Conservation (phyloP, 2,888 invertebrate species). For the Lumbricus terrestris region DNA sequence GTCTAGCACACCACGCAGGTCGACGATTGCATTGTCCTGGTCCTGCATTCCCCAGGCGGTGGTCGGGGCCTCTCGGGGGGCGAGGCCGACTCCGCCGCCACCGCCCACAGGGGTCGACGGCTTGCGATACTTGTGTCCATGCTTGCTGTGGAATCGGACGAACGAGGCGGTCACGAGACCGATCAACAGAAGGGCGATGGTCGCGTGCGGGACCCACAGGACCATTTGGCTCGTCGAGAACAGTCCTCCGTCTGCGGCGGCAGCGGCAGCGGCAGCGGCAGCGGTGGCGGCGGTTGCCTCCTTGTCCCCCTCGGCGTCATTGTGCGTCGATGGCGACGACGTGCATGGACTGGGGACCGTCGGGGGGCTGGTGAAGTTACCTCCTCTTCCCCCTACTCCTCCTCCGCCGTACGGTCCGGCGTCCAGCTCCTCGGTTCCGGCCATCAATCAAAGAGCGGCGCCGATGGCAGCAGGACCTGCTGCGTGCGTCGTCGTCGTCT, state of each 20-base stretch:
- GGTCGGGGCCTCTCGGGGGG: background rate
- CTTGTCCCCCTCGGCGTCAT: conserved; percentile 7
- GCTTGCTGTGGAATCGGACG: conserved; percentile 22
- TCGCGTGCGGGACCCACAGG: conserved; percentile 22
- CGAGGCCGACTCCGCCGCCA: too few species aligned
- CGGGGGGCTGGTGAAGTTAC: background rate
- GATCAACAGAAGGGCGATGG: conserved; percentile 17
- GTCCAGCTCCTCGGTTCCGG: background rate
- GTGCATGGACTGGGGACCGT: background rate
- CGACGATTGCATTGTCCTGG: conserved; percentile 6
- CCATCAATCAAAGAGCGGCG: background rate
- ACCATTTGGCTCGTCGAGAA: background rate
- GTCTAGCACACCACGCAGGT: background rate
- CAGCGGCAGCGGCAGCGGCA: too few species aligned
- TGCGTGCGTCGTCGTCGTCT: background rate
- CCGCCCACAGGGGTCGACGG: background rate
- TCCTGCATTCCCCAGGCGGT: background rate
- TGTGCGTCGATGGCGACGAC: background rate
- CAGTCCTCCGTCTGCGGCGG: background rate
- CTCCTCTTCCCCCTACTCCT: background rate
- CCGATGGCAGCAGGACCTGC: background rate
- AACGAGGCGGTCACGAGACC: conserved; percentile 16
- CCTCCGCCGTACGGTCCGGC: background rate
- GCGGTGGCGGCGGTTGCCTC: too few species aligned
- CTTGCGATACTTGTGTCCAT: conserved; percentile 21